Evolutionary conservation across 2,797 vertebrate species (phyloP).

Genomic region (Atherinosoma microstoma): DNA sequence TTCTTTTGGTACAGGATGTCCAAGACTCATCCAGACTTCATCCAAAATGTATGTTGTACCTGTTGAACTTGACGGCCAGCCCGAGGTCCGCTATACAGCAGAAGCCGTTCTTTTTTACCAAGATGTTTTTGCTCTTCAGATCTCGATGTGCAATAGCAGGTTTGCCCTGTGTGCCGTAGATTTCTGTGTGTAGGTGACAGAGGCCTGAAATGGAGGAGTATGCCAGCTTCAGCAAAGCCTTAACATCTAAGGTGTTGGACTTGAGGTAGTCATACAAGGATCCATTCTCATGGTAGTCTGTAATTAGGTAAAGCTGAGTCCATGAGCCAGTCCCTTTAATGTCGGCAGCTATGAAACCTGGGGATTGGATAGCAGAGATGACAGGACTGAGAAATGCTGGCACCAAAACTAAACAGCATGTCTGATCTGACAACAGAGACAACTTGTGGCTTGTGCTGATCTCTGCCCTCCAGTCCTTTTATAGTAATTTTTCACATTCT

Average conservation of each 20-base stretch:
- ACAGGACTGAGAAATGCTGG: not conserved
- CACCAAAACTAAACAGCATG: not conserved
- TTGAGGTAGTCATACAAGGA: constrained; percentile 97
- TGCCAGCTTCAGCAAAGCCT: constrained; percentile 90
- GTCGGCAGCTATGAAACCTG: constrained; percentile 97
- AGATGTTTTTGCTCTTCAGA: constrained; percentile 97
- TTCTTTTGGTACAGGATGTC: not conserved
- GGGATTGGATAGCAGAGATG: not conserved
- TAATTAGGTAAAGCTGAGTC: constrained; percentile 97
- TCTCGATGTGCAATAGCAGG: constrained; percentile 96
- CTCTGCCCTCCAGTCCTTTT: not conserved
- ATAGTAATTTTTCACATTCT: not conserved
- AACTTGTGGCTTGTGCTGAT: not conserved
- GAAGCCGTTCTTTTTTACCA: constrained; percentile 95
- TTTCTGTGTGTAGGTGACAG: constrained; percentile 96
- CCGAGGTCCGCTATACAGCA: constrained; percentile 97
- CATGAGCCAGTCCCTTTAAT: constrained; percentile 98
- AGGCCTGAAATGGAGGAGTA: constrained; percentile 94
- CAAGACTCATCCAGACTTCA: not conserved
- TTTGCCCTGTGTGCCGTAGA: constrained; percentile 98
- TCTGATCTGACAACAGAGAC: not conserved
- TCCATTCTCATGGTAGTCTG: constrained; percentile 96
- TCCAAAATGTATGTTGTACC: constrained; percentile 68
- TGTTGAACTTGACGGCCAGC: constrained; percentile 97
- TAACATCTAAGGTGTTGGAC: constrained; percentile 92